A percentile compares a stretch with the other conserved stretches of the same genome.
phyloP scores from a whole-genome alignment of 2,113 vertebrate genomes.

The Poecile atricapillus region DNA sequence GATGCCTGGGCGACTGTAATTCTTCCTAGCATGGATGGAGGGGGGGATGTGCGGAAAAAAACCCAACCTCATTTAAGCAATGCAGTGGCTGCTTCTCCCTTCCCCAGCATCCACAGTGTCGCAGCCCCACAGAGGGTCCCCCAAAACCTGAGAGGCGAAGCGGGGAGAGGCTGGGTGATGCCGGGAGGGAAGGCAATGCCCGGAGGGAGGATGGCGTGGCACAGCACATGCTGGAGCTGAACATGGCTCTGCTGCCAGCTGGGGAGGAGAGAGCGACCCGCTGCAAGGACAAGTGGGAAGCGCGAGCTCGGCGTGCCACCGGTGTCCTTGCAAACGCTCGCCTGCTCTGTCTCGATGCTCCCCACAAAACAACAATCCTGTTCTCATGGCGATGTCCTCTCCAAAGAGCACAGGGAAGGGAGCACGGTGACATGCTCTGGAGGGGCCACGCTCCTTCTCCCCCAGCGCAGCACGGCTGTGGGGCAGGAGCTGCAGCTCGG shows the following conservation, averaged over 20 bases:
- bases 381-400: constrained; percentile 39
- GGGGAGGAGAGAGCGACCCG: constrained; percentile 51
- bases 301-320: not conserved
- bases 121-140: not conserved
- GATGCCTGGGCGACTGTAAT: constrained; percentile 52
- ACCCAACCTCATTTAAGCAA: not conserved
- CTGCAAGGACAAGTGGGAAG: constrained; percentile 57
- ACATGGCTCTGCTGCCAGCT: not conserved
- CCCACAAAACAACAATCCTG: not conserved
- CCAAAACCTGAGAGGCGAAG: not conserved
- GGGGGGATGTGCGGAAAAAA: not conserved
- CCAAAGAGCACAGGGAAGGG: not conserved
- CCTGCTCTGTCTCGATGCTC: not conserved
- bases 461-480: fast-evolving
- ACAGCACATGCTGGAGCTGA: not conserved
- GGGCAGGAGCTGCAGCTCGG: not conserved
- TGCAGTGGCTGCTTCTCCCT: not conserved
- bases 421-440: not conserved
- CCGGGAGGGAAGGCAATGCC: not conserved
- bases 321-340: constrained; percentile 27
- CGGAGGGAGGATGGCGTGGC: not conserved
- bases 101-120: not conserved
- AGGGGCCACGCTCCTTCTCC: not conserved
- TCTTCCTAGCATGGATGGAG: constrained; percentile 5
- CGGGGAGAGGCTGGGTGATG: not conserved